Base-by-base conservation (phyloP, 1,140 invertebrate species). In the Brachionus koreanus region DNA sequence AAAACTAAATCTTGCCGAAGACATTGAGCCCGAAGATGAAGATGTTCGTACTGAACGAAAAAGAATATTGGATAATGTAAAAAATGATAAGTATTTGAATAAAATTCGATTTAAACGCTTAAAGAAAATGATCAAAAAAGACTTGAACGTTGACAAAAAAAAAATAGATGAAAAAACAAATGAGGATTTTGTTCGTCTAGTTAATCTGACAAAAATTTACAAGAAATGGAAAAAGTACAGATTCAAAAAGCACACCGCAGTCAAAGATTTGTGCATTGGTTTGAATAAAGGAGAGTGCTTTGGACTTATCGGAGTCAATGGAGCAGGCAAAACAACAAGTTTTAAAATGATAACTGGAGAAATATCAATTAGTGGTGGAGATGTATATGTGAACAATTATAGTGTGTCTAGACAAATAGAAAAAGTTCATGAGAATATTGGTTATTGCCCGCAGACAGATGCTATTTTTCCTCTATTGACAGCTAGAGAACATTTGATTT, bases 261-360 rank as follows among this genome's bases (percentile, higher is more conserved):
- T 94, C 0, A 91, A 93, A 82, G 89, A 91, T 57, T 85, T 94
- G 1, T 92, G 90, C 85, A 91, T 95, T 85, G 91, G 91, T 0
- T 92, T 94, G 0, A 89, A 91, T 61, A 88, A 90, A n/a, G 92
- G 93, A 2, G 92, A 94, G 87, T 95, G 94, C 86, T 95, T 95
- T 88, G 94, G 94, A 3, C 88, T 95, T 16, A 85, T 95, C 2
- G 94, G 94, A 29, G 90, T 93, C 0, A 93, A 93, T 85, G 95
- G 95, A 0, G 94, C 95, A 5, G 95, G 95, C 4, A 97, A 97
- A 89, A 95, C 94, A 5, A 93, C 93, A 10, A 95, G 93, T 5
- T 96, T 96, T 84, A 92, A 92, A 85, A 91, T 91, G 90, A 84
- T 92, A 82, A 96, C 94, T 1, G 95, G 95, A 13, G 93, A 94